Evolutionary conservation across 2,888 invertebrate genomes (phyloP).

Genomic region (Parascotia fuliginaria): DNA sequence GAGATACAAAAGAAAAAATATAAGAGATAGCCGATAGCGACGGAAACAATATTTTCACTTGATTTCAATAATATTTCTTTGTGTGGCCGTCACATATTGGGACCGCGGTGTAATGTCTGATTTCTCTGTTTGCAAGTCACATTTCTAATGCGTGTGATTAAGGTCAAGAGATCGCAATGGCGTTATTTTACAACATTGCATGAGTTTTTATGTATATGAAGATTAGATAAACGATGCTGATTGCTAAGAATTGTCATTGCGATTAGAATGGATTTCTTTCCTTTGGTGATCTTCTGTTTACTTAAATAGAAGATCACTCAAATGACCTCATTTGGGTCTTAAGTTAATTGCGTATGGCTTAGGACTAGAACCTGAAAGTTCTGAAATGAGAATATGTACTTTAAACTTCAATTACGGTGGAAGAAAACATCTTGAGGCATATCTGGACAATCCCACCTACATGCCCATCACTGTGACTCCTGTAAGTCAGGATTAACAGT

Average conservation of each 20-base stretch:
- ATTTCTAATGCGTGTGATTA: slow-evolving; percentile 68
- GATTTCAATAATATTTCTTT: slow-evolving; percentile 56
- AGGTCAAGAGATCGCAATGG: slow-evolving; percentile 56
- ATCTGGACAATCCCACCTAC: too few relatives aligned
- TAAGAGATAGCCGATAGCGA: slow-evolving; percentile 29
- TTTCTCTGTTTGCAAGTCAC: slow-evolving; percentile 60
- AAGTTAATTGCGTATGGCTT: too few relatives aligned
- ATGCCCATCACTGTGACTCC: too few relatives aligned
- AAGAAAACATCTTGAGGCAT: too few relatives aligned
- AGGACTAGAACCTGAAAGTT: too few relatives aligned
- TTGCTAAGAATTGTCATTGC: slow-evolving; percentile 30
- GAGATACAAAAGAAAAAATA: slow-evolving; percentile 34
- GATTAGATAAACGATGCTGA: slow-evolving; percentile 33
- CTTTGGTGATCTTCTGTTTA: neutral
- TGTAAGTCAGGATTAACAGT: too few relatives aligned
- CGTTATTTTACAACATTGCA: slow-evolving; percentile 27
- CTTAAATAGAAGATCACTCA: too few relatives aligned
- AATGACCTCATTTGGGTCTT: too few relatives aligned
- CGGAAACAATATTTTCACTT: slow-evolving; percentile 55
- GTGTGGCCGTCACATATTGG: slow-evolving; percentile 41
- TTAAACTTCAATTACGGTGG: too few relatives aligned
- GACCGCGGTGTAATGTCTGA: slow-evolving; percentile 45
- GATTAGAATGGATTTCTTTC: slow-evolving; percentile 5
- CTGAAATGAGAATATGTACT: too few relatives aligned
- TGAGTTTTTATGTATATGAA: slow-evolving; percentile 34